phyloP scores from a whole-genome alignment of 1,140 invertebrate species.

The Cherax destructor region DNA sequence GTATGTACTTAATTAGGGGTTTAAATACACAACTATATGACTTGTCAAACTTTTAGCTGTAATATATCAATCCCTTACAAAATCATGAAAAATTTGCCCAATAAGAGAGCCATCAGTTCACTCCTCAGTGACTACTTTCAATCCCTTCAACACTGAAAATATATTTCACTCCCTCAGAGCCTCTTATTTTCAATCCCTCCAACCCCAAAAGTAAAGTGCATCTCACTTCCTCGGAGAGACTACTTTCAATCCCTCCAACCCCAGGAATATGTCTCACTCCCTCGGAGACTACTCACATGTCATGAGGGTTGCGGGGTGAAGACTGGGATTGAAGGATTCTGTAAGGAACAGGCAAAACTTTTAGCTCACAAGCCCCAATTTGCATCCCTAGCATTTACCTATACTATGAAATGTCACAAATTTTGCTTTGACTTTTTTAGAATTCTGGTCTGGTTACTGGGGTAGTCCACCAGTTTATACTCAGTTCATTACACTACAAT shows the following conservation, averaged over 20 bases:
- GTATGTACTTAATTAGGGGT: background rate
- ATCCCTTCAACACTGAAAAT: background rate
- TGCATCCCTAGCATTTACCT: conserved; percentile 13
- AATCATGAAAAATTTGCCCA: no score
- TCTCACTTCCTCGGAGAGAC: background rate
- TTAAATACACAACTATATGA: background rate
- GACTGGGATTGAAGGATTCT: conserved; percentile 71
- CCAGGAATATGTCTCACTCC: conserved; percentile 26
- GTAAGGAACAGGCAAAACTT: conserved; percentile 60
- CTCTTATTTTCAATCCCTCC: background rate
- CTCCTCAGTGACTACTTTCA: background rate
- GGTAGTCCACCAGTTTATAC: background rate
- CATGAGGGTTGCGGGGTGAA: conserved; percentile 70
- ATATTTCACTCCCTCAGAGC: background rate
- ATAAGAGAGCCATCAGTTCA: no score
- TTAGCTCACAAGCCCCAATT: conserved; percentile 45
- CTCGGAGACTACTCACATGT: conserved; percentile 69
- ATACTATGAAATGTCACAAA: background rate
- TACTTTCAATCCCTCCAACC: conserved; percentile 10
- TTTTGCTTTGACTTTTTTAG: background rate
- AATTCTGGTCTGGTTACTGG: background rate
- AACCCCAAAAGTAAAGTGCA: background rate
- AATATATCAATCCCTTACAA: no score
- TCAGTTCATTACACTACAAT: background rate
- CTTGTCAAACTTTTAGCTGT: background rate